Conservation (phyloP, 2,113 vertebrate genomes). For the Cebidichthys violaceus region DNA sequence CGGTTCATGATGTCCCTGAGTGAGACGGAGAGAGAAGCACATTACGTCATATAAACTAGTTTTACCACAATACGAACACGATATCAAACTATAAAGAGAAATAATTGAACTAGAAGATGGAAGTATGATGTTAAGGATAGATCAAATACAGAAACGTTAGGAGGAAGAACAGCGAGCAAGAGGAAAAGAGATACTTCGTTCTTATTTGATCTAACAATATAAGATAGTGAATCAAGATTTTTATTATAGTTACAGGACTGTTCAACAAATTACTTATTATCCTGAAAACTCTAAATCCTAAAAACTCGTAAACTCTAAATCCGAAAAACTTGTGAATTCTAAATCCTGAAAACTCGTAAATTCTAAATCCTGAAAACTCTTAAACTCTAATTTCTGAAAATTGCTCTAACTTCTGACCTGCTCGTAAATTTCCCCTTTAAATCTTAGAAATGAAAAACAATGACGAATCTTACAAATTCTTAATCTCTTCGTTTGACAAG, state of each 20-base stretch:
- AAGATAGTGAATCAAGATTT: too few relatives aligned
- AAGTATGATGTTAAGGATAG: not conserved
- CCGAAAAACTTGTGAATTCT: not conserved
- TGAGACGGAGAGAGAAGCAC: not conserved
- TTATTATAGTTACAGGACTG: too few relatives aligned
- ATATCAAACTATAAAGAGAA: not conserved
- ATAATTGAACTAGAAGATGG: not conserved
- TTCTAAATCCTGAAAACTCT: not conserved
- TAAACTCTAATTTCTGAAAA: not conserved
- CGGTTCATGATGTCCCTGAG: slow-evolving; percentile 88
- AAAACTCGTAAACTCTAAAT: not conserved
- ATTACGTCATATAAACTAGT: not conserved
- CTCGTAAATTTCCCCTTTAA: not conserved
- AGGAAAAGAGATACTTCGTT: not conserved
- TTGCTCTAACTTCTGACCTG: not conserved
- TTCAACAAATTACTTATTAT: too few relatives aligned
- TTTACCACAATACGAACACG: not conserved
- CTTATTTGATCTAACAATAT: too few relatives aligned
- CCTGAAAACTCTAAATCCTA: not conserved
- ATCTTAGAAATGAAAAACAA: not conserved
- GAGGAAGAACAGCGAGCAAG: not conserved
- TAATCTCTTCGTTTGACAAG: too few relatives aligned
- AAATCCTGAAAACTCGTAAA: too few relatives aligned
- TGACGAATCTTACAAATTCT: too few relatives aligned
- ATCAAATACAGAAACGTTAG: not conserved